These are phyloP conservation scores for Drosophila tripunctata DNA, from an alignment of 2,888 invertebrate genomes.

Conservation along the genomic window DNA sequence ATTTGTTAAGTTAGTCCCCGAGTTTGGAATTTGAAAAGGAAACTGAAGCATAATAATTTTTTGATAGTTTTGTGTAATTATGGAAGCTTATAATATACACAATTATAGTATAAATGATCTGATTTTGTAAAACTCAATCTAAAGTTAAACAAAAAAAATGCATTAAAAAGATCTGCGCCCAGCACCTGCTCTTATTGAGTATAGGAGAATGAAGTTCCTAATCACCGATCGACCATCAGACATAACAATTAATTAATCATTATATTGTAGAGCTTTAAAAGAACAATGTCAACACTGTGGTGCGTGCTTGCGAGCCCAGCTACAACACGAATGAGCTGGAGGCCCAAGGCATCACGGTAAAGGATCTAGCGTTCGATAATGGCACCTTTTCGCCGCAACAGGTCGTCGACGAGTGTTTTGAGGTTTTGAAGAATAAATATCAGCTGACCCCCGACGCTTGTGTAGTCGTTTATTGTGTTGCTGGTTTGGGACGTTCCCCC, in stretches of 20 bases:
- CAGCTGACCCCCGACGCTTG: conserved; percentile 93
- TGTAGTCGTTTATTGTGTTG: conserved; percentile 99
- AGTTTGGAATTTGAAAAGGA: too few species aligned
- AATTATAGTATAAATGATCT: conserved; percentile 26
- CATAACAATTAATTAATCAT: conserved; percentile 92
- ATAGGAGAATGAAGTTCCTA: conserved; percentile 98
- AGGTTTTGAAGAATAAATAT: conserved; percentile 93
- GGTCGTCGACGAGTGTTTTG: conserved; percentile 98
- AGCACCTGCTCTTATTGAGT: conserved; percentile 98
- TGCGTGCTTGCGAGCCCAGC: conserved; percentile 99
- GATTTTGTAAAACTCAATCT: conserved; percentile 74
- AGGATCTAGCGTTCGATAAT: conserved; percentile 98
- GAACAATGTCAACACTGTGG: conserved; percentile 97
- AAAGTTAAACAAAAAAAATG: conserved; percentile 87
- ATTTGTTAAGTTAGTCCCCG: conserved; percentile 25
- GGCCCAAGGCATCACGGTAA: conserved; percentile 94
- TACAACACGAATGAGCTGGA: conserved; percentile 96
- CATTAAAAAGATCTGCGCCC: conserved; percentile 97
- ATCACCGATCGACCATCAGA: conserved; percentile 99
- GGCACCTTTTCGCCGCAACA: conserved; percentile 94
- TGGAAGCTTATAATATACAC: conserved; percentile 26
- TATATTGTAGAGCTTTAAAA: conserved; percentile 94
- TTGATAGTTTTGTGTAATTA: conserved; percentile 23
- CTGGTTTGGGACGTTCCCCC: conserved; percentile 98
- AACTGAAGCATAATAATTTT: conserved; percentile 6